Evolutionary conservation across 2,113 vertebrate species (phyloP).

Genomic region (Nettapus auritus): DNA sequence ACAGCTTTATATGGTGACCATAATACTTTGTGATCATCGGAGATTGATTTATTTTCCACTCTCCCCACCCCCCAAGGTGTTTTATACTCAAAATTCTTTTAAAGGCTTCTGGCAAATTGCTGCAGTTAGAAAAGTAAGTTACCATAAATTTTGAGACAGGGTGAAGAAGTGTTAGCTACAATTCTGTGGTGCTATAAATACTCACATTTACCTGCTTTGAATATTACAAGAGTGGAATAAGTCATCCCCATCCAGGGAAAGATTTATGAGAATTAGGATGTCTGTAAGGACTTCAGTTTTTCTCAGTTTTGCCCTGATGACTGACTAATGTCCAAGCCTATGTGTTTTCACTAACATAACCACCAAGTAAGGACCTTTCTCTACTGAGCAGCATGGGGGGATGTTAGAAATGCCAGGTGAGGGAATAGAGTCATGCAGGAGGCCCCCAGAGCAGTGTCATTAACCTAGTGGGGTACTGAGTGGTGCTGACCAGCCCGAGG

Average conservation of each 20-base stretch:
- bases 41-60: neutral
- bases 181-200: neutral
- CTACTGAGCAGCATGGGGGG: neutral
- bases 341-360: neutral
- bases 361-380: neutral
- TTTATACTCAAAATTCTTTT: conserved; percentile 25
- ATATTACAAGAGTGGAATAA: neutral
- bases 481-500: neutral
- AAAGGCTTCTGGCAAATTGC: conserved; percentile 2
- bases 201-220: neutral
- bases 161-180: neutral
- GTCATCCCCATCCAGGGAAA: neutral
- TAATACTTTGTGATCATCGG: conserved; percentile 1
- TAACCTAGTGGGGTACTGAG: fast-evolving
- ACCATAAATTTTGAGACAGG: conserved; percentile 26
- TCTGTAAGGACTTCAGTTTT: neutral
- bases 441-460: fast-evolving
- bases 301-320: neutral
- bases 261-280: neutral
- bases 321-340: neutral
- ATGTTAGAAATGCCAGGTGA: neutral
- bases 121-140: conserved; percentile 39
- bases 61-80: neutral
- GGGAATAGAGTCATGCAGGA: neutral
- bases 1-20: neutral